Evolutionary conservation across 2,797 vertebrate genomes (phyloP).

Genomic region (Neosilurus mollespiculum): DNA sequence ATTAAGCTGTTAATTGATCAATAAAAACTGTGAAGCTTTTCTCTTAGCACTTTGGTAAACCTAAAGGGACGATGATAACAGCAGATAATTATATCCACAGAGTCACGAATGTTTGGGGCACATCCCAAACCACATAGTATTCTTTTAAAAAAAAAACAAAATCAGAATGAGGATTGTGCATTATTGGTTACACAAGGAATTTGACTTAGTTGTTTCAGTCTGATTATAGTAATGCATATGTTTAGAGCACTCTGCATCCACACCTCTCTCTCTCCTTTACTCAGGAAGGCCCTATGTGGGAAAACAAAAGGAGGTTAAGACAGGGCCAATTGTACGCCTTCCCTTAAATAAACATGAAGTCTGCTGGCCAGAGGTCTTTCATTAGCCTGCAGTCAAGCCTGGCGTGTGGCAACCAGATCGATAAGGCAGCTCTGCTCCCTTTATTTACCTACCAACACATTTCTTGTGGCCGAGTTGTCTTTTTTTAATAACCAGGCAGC

Average conservation of each 20-base stretch:
- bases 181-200: not conserved
- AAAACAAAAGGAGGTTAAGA: slow-evolving; percentile 35
- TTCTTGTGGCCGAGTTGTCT: slow-evolving; percentile 79
- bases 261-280: slow-evolving; percentile 48
- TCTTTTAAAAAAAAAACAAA: not conserved
- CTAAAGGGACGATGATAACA: slow-evolving; percentile 28
- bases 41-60: slow-evolving; percentile 36
- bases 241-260: slow-evolving; percentile 34
- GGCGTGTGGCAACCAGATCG: slow-evolving; percentile 71
- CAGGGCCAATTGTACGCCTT: slow-evolving; percentile 65
- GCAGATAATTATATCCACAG: slow-evolving; percentile 15
- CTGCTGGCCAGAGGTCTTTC: slow-evolving; percentile 70
- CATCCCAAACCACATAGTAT: not conserved
- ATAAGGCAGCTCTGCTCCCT: slow-evolving; percentile 76
- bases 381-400: slow-evolving; percentile 70
- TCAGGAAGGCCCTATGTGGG: slow-evolving; percentile 61
- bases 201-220: not conserved
- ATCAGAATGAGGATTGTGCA: not conserved
- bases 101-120: slow-evolving; percentile 1
- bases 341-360: slow-evolving; percentile 70
- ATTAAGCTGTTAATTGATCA: slow-evolving; percentile 17
- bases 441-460: slow-evolving; percentile 86
- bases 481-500: slow-evolving; percentile 70
- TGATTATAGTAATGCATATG: slow-evolving; percentile 23
- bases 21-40: slow-evolving; percentile 39